These are phyloP conservation scores for Coleophora deauratella DNA, from an alignment of 2,888 invertebrate genomes.

Conservation along the genomic window DNA sequence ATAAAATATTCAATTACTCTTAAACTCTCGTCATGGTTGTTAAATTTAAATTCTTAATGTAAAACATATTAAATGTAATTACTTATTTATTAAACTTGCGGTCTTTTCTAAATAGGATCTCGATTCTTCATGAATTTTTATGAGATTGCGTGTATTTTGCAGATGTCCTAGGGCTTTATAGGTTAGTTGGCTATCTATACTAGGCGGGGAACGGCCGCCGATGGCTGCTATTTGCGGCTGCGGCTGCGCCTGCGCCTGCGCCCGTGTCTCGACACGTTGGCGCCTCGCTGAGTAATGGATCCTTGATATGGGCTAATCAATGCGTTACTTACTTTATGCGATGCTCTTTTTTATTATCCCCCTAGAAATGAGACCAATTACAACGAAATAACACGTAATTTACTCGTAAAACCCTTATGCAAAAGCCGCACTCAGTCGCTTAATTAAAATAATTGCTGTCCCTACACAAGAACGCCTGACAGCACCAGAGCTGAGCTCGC, in stretches of 20 bases:
- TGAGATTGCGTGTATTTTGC: slow-evolving; percentile 22
- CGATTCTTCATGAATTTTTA: slow-evolving; percentile 22
- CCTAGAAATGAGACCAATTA: slow-evolving; percentile 2
- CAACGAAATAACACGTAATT: too few species aligned
- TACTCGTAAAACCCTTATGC: too few species aligned
- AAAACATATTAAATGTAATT: slow-evolving; percentile 2
- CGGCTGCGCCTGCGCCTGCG: background rate
- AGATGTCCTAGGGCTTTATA: slow-evolving; percentile 40
- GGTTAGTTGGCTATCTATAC: slow-evolving; percentile 43
- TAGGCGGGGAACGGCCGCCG: slow-evolving; percentile 11
- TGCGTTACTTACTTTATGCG: slow-evolving; percentile 29
- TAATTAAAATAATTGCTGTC: too few species aligned
- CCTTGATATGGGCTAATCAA: slow-evolving; percentile 52
- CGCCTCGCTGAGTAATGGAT: slow-evolving; percentile 57
- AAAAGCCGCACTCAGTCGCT: too few species aligned
- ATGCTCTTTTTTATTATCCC: slow-evolving; percentile 20
- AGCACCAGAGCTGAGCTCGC: too few species aligned
- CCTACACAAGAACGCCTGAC: too few species aligned
- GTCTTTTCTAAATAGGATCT: too few species aligned
- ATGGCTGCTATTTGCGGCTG: slow-evolving; percentile 36
- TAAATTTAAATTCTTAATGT: slow-evolving; percentile 18
- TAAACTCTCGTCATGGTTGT: slow-evolving; percentile 20
- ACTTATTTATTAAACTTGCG: too few species aligned
- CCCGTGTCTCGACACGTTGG: slow-evolving; percentile 28
- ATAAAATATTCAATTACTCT: slow-evolving; percentile 6